Conservation (phyloP, 2,797 vertebrate genomes). For the Tympanoctomys barrerae region DNA sequence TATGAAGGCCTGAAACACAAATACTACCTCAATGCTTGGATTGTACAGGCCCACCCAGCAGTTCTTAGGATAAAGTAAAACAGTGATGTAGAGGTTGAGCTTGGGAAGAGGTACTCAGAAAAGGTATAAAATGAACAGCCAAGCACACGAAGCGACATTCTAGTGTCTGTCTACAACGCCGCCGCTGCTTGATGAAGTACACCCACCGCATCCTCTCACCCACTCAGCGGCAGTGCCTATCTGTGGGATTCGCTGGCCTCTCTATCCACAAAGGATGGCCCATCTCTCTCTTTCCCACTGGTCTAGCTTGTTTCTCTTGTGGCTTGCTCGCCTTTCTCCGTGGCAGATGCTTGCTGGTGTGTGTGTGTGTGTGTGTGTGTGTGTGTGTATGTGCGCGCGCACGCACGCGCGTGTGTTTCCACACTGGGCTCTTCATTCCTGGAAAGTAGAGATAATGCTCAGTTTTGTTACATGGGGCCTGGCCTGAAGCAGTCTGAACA, state of each 20-base stretch:
- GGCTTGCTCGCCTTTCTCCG: not conserved
- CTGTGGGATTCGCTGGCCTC: not conserved
- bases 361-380: not conserved
- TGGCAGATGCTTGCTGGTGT: not conserved
- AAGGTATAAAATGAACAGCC: slow-evolving; percentile 2
- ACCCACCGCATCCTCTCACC: not conserved
- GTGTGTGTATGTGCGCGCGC: not conserved
- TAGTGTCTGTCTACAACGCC: not conserved
- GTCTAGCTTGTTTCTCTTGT: not conserved
- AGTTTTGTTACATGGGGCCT: not conserved
- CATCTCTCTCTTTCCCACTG: not conserved
- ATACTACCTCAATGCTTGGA: not conserved
- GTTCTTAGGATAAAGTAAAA: not conserved
- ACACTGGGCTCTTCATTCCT: not conserved
- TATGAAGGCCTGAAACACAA: not conserved
- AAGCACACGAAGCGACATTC: slow-evolving; percentile 14
- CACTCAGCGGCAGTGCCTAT: not conserved
- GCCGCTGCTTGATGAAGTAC: not conserved
- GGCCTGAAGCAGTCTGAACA: not conserved
- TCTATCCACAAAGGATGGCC: not conserved
- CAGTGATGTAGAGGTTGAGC: not conserved
- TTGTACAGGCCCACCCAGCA: not conserved
- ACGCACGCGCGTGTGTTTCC: not conserved
- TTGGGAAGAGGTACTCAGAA: not conserved
- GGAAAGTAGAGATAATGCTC: not conserved